Conservation (phyloP, 2,113 vertebrate genomes). For the Montifringilla adamsi region DNA sequence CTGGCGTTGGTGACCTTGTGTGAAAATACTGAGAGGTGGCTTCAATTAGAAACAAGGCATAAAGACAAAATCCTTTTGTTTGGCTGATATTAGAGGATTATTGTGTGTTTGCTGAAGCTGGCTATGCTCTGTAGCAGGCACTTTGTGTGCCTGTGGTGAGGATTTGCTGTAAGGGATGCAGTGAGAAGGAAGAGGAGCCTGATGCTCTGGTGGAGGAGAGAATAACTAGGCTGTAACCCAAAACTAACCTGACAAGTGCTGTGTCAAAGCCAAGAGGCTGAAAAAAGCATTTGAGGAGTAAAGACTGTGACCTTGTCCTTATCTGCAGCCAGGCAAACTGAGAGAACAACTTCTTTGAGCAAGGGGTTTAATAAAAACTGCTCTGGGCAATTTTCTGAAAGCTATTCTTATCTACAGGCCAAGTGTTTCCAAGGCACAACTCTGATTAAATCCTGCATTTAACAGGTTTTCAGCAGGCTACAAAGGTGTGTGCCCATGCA, state of each 20-base stretch:
- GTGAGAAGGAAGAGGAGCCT: neutral
- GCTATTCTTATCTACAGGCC: neutral
- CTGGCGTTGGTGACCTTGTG: neutral
- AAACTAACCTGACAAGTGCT: neutral
- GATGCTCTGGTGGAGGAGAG: neutral
- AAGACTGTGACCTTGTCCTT: neutral
- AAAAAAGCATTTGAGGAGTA: neutral
- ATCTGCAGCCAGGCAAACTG: neutral
- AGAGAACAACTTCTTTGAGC: neutral
- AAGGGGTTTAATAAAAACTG: neutral
- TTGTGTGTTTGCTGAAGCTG: neutral
- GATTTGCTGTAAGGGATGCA: neutral
- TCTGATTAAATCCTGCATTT: neutral
- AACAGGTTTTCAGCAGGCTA: neutral
- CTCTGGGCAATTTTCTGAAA: neutral
- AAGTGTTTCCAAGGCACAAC: neutral
- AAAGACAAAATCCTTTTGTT: neutral
- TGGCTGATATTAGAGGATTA: neutral
- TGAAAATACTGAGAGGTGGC: neutral
- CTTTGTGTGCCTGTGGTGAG: neutral
- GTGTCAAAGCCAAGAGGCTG: neutral
- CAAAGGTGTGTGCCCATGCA: neutral
- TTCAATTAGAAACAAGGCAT: neutral
- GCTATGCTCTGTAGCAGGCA: neutral
- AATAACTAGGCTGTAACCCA: neutral